phyloP scores from a whole-genome alignment of 2,113 vertebrate genomes.

The Dipodomys stephensi region DNA sequence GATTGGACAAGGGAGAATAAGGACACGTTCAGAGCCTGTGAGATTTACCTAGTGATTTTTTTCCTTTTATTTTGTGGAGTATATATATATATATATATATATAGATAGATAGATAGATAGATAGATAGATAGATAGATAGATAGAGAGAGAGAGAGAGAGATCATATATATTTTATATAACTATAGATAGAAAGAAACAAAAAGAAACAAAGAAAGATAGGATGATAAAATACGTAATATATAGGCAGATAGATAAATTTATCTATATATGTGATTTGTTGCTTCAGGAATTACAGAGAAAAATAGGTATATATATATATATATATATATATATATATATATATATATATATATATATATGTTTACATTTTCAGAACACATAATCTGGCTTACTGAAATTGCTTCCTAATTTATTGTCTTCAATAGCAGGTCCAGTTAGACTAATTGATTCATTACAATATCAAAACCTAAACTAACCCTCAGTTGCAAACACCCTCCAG shows the following conservation, averaged over 20 bases:
- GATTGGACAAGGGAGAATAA: background rate
- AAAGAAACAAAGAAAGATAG: no score
- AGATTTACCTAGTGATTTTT: constrained; percentile 29
- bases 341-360: background rate
- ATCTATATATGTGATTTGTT: background rate
- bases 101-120: no score
- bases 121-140: no score
- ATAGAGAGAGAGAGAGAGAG: no score
- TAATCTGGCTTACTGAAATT: background rate
- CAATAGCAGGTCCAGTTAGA: background rate
- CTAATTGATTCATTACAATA: constrained; percentile 15
- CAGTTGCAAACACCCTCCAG: background rate
- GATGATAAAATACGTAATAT: no score
- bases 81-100: background rate
- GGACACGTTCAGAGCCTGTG: background rate
- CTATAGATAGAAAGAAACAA: background rate
- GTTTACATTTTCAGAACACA: background rate
- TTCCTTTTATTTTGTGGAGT: background rate
- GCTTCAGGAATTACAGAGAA: background rate
- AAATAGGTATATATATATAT: background rate
- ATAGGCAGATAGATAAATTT: background rate
- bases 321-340: background rate
- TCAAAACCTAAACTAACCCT: background rate
- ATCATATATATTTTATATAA: background rate
- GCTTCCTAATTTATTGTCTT: background rate